Evolutionary conservation across 35 echinoderm and acorn worm species (phyloP), one percentile per base, ranked within the genome.

Genomic region (Stichopus chloronotus): DNA sequence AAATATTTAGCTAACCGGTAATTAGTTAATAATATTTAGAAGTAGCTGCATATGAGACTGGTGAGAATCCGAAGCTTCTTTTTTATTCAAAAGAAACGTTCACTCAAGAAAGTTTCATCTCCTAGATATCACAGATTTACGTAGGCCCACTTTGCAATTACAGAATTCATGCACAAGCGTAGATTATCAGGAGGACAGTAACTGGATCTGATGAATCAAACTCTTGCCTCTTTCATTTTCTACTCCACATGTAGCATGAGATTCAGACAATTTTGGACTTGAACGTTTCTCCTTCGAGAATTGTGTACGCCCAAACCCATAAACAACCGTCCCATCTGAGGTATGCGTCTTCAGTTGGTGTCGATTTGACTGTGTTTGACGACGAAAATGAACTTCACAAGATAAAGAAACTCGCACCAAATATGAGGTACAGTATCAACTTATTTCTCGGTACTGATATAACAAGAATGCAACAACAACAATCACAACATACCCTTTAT

Each of bases 311-410:
- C 8, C 43, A 56, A 20, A 24, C 55, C 13, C 52, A 56, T 10
- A 87, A 87, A 21, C 84, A 87, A 59, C 54, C 55, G 6, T 87
- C 84, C 5, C 84, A 87, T 24, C 21, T 87, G 10, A 87, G 16
- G 84, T 87, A 59, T 20, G 84, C 84, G 84, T 58, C 55, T 53
- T 87, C 84, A 2, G 57, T 87, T 13, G 84, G 84, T 9, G 59
- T 87, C 5, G 21, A 12, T 63, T 21, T 59, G 16, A 87, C 84
- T 10, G 55, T 56, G 9, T 87, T 87, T 63, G 84, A 87, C 52
- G 84, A 87, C 59, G 57, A 87, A 87, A 56, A 87, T 59, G 84
- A 87, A 87, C 53, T 87, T 14, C 84, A 59, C 56, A 87, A 87
- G 25, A 87, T 87, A 57, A 59, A 87, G n/a, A 23, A 87, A 56